Evolutionary conservation across 1,140 invertebrate species (phyloP).

Genomic region (Euwallacea similis): DNA sequence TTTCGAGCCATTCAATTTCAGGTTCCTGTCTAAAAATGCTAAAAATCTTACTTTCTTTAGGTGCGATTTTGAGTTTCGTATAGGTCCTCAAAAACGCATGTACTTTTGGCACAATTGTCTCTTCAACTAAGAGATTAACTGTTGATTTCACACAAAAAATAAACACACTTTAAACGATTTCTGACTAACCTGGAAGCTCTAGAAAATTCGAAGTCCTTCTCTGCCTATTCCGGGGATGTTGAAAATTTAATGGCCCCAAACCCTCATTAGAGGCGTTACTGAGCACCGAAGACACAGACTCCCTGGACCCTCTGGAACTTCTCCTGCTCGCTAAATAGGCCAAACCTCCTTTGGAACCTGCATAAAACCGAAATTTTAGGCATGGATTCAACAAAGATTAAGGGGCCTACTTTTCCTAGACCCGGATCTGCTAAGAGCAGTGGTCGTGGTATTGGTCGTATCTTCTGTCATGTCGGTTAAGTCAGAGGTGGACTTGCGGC

Average conservation of each 20-base stretch:
- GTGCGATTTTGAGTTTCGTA: background rate
- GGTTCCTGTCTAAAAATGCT: too few relatives aligned
- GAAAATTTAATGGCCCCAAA: slow-evolving; percentile 76
- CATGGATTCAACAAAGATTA: background rate
- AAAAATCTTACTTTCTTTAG: too few relatives aligned
- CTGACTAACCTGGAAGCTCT: slow-evolving; percentile 74
- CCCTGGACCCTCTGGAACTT: slow-evolving; percentile 70
- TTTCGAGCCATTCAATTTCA: too few relatives aligned
- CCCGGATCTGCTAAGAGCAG: slow-evolving; percentile 63
- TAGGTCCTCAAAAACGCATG: too few relatives aligned
- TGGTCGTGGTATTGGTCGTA: slow-evolving; percentile 62
- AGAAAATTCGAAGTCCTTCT: slow-evolving; percentile 81
- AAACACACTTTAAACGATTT: too few relatives aligned
- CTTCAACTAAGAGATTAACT: background rate
- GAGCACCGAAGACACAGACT: slow-evolving; percentile 66
- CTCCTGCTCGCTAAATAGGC: slow-evolving; percentile 75
- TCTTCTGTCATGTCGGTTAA: slow-evolving; percentile 67
- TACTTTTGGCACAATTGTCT: too few relatives aligned
- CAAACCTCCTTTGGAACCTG: slow-evolving; percentile 56
- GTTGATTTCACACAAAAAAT: background rate
- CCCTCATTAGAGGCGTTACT: slow-evolving; percentile 76
- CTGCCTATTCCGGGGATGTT: slow-evolving; percentile 71
- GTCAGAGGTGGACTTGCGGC: slow-evolving; percentile 73
- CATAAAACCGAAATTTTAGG: background rate
- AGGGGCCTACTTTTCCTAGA: slow-evolving; percentile 56